These are phyloP conservation scores for Alauda arvensis DNA, from an alignment of 2,797 vertebrate species.

Conservation along the genomic window DNA sequence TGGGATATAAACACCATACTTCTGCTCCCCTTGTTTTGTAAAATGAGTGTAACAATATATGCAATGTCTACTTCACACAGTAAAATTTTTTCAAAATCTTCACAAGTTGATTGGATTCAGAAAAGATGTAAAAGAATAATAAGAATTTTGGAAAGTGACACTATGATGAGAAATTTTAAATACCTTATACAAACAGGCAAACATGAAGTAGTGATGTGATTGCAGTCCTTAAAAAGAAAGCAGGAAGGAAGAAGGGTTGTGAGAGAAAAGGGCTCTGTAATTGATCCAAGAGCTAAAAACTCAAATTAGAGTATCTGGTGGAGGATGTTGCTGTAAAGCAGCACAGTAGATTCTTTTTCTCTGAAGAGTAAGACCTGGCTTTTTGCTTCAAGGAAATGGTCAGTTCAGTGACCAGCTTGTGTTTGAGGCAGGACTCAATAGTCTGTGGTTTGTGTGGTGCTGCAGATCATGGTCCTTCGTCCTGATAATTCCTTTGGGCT, in stretches of 20 bases:
- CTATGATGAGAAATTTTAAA: not conserved
- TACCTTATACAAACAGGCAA: not conserved
- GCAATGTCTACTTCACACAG: not conserved
- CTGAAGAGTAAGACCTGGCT: not conserved
- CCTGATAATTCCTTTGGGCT: not conserved
- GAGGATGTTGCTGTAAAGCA: not conserved
- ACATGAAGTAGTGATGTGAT: not conserved
- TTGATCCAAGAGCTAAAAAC: not conserved
- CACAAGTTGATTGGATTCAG: not conserved
- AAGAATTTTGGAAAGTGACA: not conserved
- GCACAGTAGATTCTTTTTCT: not conserved
- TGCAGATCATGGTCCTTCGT: not conserved
- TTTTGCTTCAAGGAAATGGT: not conserved
- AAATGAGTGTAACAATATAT: not conserved
- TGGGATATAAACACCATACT: not conserved
- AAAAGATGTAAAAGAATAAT: not conserved
- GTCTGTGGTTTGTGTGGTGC: not conserved
- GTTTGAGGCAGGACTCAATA: not conserved
- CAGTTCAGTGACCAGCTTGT: not conserved
- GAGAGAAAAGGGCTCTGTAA: not conserved
- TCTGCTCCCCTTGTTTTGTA: not conserved
- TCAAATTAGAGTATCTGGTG: not conserved
- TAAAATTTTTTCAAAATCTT: not conserved
- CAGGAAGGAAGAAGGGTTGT: not conserved
- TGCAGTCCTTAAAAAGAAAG: not conserved